Conservation (phyloP, 2,797 vertebrate species). For the Diplodus sargus region DNA sequence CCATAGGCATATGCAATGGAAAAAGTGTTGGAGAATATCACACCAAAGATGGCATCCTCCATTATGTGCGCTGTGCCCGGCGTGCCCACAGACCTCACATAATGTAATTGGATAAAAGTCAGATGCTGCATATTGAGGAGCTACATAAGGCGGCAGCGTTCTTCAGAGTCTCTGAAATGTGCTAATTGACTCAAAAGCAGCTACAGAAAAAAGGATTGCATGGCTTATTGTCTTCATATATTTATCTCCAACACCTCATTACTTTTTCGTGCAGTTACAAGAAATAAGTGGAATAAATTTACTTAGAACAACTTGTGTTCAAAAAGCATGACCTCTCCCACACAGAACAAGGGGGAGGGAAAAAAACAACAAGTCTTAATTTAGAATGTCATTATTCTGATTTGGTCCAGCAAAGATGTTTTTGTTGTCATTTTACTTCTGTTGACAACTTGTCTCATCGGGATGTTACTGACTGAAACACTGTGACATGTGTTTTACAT, state of each 20-base stretch:
- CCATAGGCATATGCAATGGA: slow-evolving; percentile 80
- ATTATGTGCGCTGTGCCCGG: slow-evolving; percentile 70
- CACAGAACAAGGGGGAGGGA: slow-evolving; percentile 58
- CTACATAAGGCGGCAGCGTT: slow-evolving; percentile 65
- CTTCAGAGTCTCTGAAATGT: slow-evolving; percentile 65
- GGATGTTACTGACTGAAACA: slow-evolving; percentile 66
- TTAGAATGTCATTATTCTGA: slow-evolving; percentile 77
- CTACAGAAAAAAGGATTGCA: slow-evolving; percentile 60
- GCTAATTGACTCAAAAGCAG: slow-evolving; percentile 80
- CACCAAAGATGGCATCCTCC: slow-evolving; percentile 81
- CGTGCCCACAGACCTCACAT: slow-evolving; percentile 74
- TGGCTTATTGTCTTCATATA: slow-evolving; percentile 75
- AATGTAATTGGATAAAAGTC: slow-evolving; percentile 80
- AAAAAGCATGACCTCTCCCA: slow-evolving; percentile 81
- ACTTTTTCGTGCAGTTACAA: slow-evolving; percentile 78
- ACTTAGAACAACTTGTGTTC: slow-evolving; percentile 77
- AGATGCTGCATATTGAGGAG: slow-evolving; percentile 75
- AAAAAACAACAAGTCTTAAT: slow-evolving; percentile 64
- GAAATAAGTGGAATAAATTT: slow-evolving; percentile 82
- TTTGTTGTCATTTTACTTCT: slow-evolving; percentile 78
- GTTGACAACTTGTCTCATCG: slow-evolving; percentile 77
- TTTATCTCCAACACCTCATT: slow-evolving; percentile 81
- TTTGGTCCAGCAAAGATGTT: slow-evolving; percentile 81
- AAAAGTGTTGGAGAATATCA: slow-evolving; percentile 80
- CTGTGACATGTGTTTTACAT: slow-evolving; percentile 77